Evolutionary conservation across 2,888 invertebrate genomes (phyloP).

Genomic region (Acanthosepion esculentum): DNA sequence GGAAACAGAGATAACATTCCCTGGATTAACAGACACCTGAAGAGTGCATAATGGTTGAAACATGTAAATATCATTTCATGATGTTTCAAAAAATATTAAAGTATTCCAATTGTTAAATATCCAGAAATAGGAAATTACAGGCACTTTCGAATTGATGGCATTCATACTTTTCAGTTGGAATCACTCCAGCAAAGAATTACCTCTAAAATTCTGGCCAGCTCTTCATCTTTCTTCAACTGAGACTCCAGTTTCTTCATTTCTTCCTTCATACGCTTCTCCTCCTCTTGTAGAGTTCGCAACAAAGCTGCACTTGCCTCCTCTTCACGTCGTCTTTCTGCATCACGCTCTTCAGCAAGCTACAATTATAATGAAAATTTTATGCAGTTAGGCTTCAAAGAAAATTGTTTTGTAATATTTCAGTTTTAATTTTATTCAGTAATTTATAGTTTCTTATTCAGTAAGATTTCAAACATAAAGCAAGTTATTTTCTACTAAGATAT

Average conservation of each 20-base stretch:
- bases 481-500: too few relatives aligned
- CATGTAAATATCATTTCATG: too few relatives aligned
- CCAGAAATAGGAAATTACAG: too few relatives aligned
- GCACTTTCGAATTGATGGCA: too few relatives aligned
- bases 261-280: conserved; percentile 56
- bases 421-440: not conserved
- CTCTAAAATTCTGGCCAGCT: conserved; percentile 51
- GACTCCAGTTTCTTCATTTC: conserved; percentile 50
- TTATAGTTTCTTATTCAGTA: too few relatives aligned
- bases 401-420: not conserved
- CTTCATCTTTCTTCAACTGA: conserved; percentile 51
- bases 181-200: not conserved
- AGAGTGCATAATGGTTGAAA: too few relatives aligned
- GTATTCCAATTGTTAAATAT: too few relatives aligned
- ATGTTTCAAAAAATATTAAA: too few relatives aligned
- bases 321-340: conserved; percentile 77
- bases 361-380: not conserved
- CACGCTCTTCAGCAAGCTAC: conserved; percentile 61
- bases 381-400: not conserved
- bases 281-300: conserved; percentile 76
- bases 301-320: conserved; percentile 78
- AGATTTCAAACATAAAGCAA: too few relatives aligned
- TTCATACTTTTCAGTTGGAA: not conserved
- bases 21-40: too few relatives aligned
- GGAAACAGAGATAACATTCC: too few relatives aligned